Conservation (phyloP, 2,113 vertebrate genomes). For the Spilogale gracilis region DNA sequence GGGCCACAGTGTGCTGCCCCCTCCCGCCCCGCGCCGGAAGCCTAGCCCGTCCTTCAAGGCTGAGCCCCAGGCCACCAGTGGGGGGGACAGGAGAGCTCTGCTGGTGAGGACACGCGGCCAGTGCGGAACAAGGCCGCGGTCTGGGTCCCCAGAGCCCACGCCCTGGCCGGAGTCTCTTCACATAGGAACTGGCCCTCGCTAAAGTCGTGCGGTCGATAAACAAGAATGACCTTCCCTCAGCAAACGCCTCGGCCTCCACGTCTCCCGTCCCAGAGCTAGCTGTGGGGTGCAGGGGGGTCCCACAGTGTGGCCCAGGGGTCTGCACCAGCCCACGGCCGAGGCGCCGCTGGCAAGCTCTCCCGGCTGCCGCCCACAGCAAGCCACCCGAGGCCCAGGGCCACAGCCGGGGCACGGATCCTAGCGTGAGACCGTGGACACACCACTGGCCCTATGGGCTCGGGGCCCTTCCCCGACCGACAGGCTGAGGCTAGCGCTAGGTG, state of each 20-base stretch:
- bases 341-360: neutral
- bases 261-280: neutral
- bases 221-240: accelerated
- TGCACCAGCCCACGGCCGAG: neutral
- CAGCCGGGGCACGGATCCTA: neutral
- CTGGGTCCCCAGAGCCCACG: neutral
- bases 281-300: no score
- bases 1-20: neutral
- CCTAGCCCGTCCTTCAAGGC: neutral
- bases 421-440: no score
- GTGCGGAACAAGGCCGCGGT: accelerated
- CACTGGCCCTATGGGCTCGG: neutral
- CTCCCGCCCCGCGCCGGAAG: no score
- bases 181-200: neutral
- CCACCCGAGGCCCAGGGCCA: neutral
- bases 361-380: neutral
- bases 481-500: no score
- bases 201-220: no score
- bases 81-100: neutral
- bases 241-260: neutral
- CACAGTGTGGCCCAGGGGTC: neutral
- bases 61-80: neutral
- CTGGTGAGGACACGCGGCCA: neutral
- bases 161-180: neutral
- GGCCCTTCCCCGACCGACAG: neutral